These are phyloP conservation scores for Mythimna ferrago DNA, from an alignment of 2,888 invertebrate genomes.

Conservation along the genomic window DNA sequence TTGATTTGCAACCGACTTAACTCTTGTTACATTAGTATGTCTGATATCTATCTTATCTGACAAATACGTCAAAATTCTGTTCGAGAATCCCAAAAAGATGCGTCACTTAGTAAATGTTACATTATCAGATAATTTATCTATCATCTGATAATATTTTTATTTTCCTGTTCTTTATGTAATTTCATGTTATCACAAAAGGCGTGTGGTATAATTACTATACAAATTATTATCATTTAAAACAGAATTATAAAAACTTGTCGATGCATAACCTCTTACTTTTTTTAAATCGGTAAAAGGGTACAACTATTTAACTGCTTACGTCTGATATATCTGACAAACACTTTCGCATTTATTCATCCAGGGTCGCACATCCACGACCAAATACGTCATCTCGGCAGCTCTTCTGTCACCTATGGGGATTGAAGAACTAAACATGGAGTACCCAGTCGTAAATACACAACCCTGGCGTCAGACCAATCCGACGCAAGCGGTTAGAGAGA, in stretches of 20 bases:
- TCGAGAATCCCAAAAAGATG: neutral
- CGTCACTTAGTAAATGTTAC: slow-evolving; percentile 25
- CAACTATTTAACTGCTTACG: too few relatives aligned
- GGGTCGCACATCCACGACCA: too few relatives aligned
- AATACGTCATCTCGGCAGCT: too few relatives aligned
- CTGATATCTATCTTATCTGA: slow-evolving; percentile 26
- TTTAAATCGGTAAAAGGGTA: neutral
- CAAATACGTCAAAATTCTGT: slow-evolving; percentile 17
- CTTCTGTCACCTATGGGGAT: too few relatives aligned
- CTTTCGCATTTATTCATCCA: too few relatives aligned
- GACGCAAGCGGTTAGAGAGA: too few relatives aligned
- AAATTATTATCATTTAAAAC: neutral
- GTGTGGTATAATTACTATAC: slow-evolving; percentile 8
- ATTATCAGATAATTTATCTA: slow-evolving; percentile 25
- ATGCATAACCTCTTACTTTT: neutral
- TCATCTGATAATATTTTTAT: slow-evolving; percentile 19
- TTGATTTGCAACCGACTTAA: neutral
- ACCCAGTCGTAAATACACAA: too few relatives aligned
- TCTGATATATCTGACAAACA: too few relatives aligned
- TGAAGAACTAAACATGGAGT: too few relatives aligned
- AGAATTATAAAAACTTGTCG: too few relatives aligned
- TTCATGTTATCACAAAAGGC: slow-evolving; percentile 7
- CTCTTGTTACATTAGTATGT: neutral
- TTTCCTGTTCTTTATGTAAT: slow-evolving; percentile 22
- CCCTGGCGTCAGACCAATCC: too few relatives aligned